Evolutionary conservation across 2,888 invertebrate genomes (phyloP), one percentile per base, ranked within the genome.

Genomic region (Malachius bipustulatus): DNA sequence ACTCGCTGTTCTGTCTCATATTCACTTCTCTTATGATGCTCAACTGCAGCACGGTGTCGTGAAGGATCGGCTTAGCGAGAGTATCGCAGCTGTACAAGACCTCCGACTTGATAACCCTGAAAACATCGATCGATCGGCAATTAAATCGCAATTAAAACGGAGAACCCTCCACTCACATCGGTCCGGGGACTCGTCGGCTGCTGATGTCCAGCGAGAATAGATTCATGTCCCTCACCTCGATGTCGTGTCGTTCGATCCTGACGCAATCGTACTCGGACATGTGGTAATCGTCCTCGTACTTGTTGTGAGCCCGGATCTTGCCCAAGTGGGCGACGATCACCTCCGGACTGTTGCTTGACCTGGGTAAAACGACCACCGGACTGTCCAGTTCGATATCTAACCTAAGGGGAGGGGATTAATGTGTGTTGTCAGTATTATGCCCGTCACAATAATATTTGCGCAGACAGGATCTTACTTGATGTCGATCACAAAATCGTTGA

Each of bases 251-350:
- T 44, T 65, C 64, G 9, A 46, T 46, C 45, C 52, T 52, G 12
- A 49, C 42, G 32, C 44, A 42, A 9, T 32, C 30, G 2, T 11
- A 19, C 4, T 36, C 42, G 24, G 46, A 47, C 1, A 27, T 35
- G 24, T 46, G 30, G 3, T 36, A 32, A 4, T 50, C 50, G 16
- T 36, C 43, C 3, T 46, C 36, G 16, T 34, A 24, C 14, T 35
- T 40, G 40, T 63, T 61, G 14, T 49, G 63, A 38, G 77, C 65
- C 14, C 78, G 75, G 59, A 93, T 93, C 57, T 85, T 82, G 26
- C 94, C 94, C 44, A 96, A 71, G 69, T 91, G 91, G 10, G 88
- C 89, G 26, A 94, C 85, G 47, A 93, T 71, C 34, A 93, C 90
- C 56, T 89, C 79, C 8, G 76, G 55, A 59, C 88, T 89, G 46